phyloP scores from a whole-genome alignment of 2,888 invertebrate species.

The Nemotelus pantherinus region DNA sequence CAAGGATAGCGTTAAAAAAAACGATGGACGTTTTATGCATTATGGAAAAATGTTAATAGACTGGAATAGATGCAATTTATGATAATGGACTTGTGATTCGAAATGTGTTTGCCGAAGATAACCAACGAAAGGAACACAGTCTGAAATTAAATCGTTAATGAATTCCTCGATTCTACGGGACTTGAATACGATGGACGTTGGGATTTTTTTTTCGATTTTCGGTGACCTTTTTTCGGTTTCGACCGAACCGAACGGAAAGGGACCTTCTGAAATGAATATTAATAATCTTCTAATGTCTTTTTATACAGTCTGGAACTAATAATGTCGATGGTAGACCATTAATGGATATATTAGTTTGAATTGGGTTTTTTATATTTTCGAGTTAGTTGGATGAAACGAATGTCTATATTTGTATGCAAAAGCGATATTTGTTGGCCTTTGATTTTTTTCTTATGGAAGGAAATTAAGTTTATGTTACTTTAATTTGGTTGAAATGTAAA shows the following conservation, averaged over 20 bases:
- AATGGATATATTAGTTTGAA: no score
- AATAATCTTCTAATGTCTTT: slow-evolving; percentile 26
- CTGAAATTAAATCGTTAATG: slow-evolving; percentile 34
- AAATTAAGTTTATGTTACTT: no score
- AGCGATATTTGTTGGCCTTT: no score
- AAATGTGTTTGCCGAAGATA: slow-evolving; percentile 16
- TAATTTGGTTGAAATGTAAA: no score
- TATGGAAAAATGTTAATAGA: slow-evolving; percentile 31
- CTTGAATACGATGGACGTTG: neutral
- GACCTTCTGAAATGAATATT: neutral
- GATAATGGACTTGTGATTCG: slow-evolving; percentile 30
- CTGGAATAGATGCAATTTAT: slow-evolving; percentile 35
- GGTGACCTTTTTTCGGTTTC: neutral
- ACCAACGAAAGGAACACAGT: neutral
- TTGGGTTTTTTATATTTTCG: no score
- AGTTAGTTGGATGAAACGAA: no score
- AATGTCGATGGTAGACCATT: neutral
- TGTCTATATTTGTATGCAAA: no score
- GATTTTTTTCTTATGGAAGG: no score
- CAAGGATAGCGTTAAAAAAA: slow-evolving; percentile 14
- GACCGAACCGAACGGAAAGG: no score
- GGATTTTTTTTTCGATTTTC: slow-evolving; percentile 3
- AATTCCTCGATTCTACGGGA: neutral
- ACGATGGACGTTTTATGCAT: slow-evolving; percentile 7
- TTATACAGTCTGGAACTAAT: slow-evolving; percentile 32